These are phyloP conservation scores for Thelaira solivaga DNA, from an alignment of 2,888 invertebrate species.

Conservation along the genomic window DNA sequence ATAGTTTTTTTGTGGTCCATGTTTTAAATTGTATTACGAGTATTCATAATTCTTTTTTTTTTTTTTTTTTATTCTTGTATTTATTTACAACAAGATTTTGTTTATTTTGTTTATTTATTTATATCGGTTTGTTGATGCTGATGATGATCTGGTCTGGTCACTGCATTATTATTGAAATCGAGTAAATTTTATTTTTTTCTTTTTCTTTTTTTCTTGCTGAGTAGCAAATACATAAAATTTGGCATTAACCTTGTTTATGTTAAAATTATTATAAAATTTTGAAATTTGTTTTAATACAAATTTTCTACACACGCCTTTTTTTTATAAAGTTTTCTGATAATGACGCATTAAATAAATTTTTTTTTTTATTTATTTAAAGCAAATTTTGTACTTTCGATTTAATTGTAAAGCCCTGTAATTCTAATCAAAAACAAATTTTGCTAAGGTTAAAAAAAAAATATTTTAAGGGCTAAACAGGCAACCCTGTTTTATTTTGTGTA, in stretches of 20 bases:
- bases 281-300: not conserved
- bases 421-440: not conserved
- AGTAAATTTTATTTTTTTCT: not conserved
- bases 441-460: not conserved
- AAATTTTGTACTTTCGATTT: too few species aligned
- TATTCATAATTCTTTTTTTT: not conserved
- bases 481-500: too few species aligned
- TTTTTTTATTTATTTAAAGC: too few species aligned
- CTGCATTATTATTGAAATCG: constrained; percentile 10
- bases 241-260: constrained; percentile 55
- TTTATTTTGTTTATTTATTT: constrained; percentile 37
- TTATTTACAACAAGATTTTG: constrained; percentile 35
- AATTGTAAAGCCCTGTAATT: too few species aligned
- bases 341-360: too few species aligned
- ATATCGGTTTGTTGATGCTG: constrained; percentile 16
- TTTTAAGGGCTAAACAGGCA: too few species aligned
- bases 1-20: not conserved
- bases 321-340: too few species aligned
- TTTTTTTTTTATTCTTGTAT: constrained; percentile 5
- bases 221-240: constrained; percentile 38
- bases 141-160: constrained; percentile 5
- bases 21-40: constrained; percentile 9
- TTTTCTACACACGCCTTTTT: not conserved
- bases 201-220: too few species aligned
- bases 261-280: not conserved